Base-by-base conservation (phyloP, 2,888 invertebrate genomes). In the Brenthis daphne region DNA sequence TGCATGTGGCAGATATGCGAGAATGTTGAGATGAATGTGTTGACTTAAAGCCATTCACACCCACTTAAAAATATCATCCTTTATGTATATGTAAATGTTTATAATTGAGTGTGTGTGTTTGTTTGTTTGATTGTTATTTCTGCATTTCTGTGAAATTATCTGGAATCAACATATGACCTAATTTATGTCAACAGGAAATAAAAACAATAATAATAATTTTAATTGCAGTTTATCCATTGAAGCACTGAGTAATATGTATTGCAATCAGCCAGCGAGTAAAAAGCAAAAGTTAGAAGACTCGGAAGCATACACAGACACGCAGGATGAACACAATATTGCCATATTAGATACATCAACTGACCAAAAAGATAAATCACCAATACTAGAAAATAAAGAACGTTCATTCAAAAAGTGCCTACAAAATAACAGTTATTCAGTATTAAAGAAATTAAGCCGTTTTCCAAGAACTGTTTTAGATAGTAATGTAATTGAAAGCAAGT, bases 401-500 rank as follows among this genome's bases (percentile, higher is more conserved):
- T 90, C 88, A 0, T 92, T 82, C 68, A 88, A 77, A 64, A 92
- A 90, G 78, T 77, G 78, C 33, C 65, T 88, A 0, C 82, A 76
- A 73, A 84, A 79, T 12, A 83, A 85, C 47, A 86, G 85, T 8
- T 85, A 86, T 68, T 80, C 85, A 0, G 80, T 88, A 1, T 74
- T 93, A 1, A 92, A 90, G 77, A 88, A 86, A 80, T 77, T 94
- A 2, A 94, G 94, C 75, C 88, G 87, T 74, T 94, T 94, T 71
- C 90, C 92, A 66, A 83, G 91, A 75, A 94, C 94, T 0, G 77
- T 89, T 1, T 73, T 92, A 65, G 86, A 86, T 65, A 80, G 84
- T 64, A 85, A 88, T 77, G 82, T 94, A n/a, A 92, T 95, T 4
- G 93, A 94, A 76, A 95, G 95, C 77, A 93, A 94, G 67, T 95